Conservation (phyloP, 2,888 invertebrate genomes). For the Melanchra persicariae region DNA sequence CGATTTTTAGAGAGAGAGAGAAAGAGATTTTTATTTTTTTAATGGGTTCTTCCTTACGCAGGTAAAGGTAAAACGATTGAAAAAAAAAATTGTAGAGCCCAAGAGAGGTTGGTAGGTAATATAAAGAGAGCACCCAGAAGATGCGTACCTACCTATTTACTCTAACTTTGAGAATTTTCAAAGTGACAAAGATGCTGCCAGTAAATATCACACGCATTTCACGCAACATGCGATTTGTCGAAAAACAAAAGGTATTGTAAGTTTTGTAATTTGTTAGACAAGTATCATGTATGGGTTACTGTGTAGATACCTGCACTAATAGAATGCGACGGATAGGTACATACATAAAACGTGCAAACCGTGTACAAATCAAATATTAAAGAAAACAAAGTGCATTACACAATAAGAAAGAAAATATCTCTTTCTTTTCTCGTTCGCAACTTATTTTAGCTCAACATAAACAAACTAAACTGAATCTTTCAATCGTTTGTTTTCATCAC, state of each 20-base stretch:
- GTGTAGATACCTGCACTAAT: too few species aligned
- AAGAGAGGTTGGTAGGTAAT: background rate
- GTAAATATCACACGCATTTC: background rate
- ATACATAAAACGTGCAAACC: too few species aligned
- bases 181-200: background rate
- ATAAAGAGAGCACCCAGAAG: background rate
- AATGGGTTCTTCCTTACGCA: background rate
- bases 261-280: too few species aligned
- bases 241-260: background rate
- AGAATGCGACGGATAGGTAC: too few species aligned
- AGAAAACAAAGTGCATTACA: background rate
- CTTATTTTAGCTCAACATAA: constrained; percentile 26
- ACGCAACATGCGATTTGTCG: background rate
- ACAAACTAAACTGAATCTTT: constrained; percentile 20
- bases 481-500: constrained; percentile 47
- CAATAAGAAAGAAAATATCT: constrained; percentile 3
- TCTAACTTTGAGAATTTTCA: background rate
- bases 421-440: background rate
- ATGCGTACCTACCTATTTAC: background rate
- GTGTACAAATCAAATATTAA: background rate
- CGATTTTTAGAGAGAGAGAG: too few species aligned
- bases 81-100: background rate
- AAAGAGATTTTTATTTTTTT: too few species aligned
- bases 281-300: too few species aligned
- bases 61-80: too few species aligned